A percentile compares a stretch with the other conserved stretches of the same genome.
These are phyloP conservation scores for Chlorodrepanis virens DNA, from an alignment of 2,113 vertebrate genomes.

Conservation along the genomic window DNA sequence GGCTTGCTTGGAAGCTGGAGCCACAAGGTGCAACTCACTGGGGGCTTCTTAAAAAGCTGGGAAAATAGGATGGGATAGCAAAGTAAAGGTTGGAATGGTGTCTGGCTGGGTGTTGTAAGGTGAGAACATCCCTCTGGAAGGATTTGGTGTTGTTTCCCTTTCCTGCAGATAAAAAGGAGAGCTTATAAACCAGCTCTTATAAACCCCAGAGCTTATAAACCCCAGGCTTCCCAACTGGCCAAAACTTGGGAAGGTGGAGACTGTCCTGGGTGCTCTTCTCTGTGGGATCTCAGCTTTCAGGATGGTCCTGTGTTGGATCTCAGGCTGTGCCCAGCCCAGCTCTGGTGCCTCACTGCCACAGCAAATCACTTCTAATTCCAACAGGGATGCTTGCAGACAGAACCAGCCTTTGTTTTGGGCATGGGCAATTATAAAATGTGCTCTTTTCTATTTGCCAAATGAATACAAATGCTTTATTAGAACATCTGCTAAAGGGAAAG, in stretches of 20 bases:
- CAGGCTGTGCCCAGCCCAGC: background rate
- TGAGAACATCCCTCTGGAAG: background rate
- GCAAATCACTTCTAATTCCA: background rate
- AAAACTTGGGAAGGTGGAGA: background rate
- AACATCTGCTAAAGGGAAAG: background rate
- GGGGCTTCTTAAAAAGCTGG: background rate
- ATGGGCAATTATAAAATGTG: background rate
- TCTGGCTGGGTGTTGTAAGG: background rate
- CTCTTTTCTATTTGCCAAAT: background rate
- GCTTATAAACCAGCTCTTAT: background rate
- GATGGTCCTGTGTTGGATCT: background rate
- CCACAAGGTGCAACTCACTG: background rate
- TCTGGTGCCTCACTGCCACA: background rate
- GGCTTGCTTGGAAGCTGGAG: background rate
- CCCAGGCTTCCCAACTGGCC: background rate
- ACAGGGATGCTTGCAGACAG: background rate
- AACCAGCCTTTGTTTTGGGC: slow-evolving; percentile 21
- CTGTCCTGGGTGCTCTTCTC: background rate
- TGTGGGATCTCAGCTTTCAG: background rate
- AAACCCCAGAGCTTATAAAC: background rate
- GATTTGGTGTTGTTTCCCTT: background rate
- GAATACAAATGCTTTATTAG: background rate
- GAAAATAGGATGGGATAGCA: background rate
- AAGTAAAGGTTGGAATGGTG: background rate
- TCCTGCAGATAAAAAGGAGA: background rate